These are phyloP conservation scores for Acholoe squamosa DNA, from an alignment of 2,888 invertebrate genomes.

Conservation along the genomic window DNA sequence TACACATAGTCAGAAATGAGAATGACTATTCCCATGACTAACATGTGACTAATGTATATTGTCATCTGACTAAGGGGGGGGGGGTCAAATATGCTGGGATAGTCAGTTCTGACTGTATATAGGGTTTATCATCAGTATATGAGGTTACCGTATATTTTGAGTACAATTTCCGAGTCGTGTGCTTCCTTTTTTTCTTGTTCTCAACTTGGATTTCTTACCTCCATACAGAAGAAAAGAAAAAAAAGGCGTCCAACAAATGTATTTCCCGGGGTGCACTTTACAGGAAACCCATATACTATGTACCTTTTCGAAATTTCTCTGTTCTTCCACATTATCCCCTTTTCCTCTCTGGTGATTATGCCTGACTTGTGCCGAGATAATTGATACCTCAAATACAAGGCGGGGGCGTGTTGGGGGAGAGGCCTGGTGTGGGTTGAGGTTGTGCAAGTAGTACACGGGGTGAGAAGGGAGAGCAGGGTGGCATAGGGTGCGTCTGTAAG, in stretches of 20 bases:
- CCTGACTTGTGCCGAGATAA: slow-evolving; percentile 1
- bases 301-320: slow-evolving; percentile 6
- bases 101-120: too few relatives aligned
- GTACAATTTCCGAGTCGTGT: not conserved
- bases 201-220: not conserved
- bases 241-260: not conserved
- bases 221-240: not conserved
- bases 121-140: too few relatives aligned
- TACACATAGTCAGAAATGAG: too few relatives aligned
- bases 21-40: too few relatives aligned
- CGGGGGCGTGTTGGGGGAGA: not conserved
- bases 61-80: too few relatives aligned
- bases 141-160: too few relatives aligned
- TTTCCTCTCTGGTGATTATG: not conserved
- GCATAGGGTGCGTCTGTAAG: not conserved
- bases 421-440: not conserved
- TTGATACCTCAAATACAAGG: slow-evolving; percentile 31
- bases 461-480: not conserved
- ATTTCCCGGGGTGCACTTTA: not conserved
- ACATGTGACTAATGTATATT: too few relatives aligned
- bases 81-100: too few relatives aligned
- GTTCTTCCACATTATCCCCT: not conserved
- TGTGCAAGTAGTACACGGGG: not conserved
- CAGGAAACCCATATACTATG: slow-evolving; percentile 19
- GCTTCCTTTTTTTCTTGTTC: not conserved